These are phyloP conservation scores for Pycnonotus jocosus DNA, from an alignment of 2,113 vertebrate genomes.

Conservation along the genomic window DNA sequence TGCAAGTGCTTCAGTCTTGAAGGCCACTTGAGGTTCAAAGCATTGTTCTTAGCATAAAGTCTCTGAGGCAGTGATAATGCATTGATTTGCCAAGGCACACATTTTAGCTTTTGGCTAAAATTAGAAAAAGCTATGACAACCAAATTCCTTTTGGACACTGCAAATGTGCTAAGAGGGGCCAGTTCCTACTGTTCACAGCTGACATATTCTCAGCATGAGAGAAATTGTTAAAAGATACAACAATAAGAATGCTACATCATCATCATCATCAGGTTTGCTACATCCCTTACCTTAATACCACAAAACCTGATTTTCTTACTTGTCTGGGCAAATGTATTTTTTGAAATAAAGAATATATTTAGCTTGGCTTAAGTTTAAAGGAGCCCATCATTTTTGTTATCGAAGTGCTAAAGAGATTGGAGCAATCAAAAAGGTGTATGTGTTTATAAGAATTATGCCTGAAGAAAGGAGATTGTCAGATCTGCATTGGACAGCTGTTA, in stretches of 20 bases:
- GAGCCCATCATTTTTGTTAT: background rate
- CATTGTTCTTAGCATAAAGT: background rate
- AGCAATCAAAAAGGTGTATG: background rate
- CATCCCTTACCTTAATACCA: background rate
- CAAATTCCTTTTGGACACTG: background rate
- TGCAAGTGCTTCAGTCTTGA: background rate
- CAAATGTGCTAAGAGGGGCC: background rate
- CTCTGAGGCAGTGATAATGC: background rate
- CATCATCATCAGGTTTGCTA: background rate
- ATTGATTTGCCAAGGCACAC: background rate
- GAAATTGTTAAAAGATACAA: background rate
- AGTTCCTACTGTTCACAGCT: background rate
- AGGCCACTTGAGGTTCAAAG: slow-evolving; percentile 56
- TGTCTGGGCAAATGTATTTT: background rate
- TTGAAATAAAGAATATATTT: background rate
- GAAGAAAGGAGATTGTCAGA: background rate
- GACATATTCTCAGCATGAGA: background rate
- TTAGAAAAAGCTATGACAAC: background rate
- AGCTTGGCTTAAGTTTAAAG: slow-evolving; percentile 28
- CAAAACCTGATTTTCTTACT: background rate
- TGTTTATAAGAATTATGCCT: background rate
- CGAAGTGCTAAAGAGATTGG: background rate
- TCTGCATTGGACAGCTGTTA: background rate
- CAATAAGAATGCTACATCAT: background rate
- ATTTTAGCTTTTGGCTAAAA: background rate